Conservation (phyloP, 2,113 vertebrate species). For the Rhegmatorhina hoffmannsi region DNA sequence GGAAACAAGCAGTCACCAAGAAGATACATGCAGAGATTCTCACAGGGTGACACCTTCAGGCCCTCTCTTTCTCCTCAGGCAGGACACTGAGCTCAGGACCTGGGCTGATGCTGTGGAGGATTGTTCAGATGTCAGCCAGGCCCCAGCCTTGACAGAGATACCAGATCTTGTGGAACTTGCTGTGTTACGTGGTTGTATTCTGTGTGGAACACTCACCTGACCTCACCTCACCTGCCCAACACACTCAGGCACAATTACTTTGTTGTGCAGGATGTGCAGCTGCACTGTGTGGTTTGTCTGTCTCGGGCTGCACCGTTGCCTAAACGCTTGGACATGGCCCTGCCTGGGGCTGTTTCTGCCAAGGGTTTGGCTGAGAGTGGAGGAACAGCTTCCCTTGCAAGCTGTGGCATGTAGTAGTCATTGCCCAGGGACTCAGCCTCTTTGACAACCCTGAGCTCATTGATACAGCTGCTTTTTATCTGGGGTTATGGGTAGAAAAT, state of each 20-base stretch:
- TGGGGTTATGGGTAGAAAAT: not conserved
- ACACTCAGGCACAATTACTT: fast-evolving
- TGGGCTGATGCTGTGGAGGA: not conserved
- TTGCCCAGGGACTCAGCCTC: not conserved
- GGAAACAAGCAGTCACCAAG: not conserved
- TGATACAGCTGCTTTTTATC: not conserved
- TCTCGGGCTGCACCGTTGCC: fast-evolving
- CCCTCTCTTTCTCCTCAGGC: not conserved
- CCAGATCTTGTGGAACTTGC: not conserved
- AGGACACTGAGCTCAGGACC: not conserved
- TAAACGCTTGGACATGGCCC: not conserved
- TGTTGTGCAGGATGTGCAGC: fast-evolving
- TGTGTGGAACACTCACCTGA: too few species aligned
- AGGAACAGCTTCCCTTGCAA: not conserved
- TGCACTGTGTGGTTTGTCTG: not conserved
- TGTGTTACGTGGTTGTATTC: fast-evolving
- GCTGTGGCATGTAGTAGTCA: not conserved
- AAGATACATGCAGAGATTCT: not conserved
- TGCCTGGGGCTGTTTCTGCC: not conserved
- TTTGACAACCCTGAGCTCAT: not conserved
- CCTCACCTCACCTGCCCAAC: too few species aligned
- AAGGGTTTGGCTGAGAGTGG: not conserved
- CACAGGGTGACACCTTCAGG: fast-evolving
- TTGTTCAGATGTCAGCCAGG: not conserved
- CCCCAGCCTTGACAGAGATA: not conserved